Evolutionary conservation across 2,113 vertebrate species (phyloP).

Genomic region (Peromyscus leucopus): DNA sequence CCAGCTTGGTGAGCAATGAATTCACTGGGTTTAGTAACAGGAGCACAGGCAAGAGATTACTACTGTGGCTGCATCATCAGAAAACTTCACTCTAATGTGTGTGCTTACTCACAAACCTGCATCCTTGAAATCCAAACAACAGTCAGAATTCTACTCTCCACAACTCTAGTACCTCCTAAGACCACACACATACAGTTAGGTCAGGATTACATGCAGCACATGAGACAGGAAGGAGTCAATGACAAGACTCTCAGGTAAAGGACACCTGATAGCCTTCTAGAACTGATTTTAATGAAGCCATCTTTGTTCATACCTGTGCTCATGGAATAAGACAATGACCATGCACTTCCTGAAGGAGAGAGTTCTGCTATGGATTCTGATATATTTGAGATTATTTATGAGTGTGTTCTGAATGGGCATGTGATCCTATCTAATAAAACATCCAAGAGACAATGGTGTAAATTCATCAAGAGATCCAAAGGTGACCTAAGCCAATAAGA

Average conservation of each 20-base stretch:
- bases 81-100: background rate
- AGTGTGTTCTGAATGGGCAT: rapidly evolving
- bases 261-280: background rate
- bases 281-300: background rate
- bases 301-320: background rate
- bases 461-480: background rate
- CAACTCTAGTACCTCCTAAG: background rate
- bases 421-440: background rate
- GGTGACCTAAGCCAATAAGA: background rate
- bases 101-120: background rate
- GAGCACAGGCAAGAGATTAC: no score
- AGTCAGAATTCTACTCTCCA: background rate
- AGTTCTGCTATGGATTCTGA: background rate
- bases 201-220: background rate
- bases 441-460: background rate
- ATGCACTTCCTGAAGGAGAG: no score
- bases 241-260: background rate
- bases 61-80: background rate
- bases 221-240: background rate
- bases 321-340: background rate
- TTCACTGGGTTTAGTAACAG: background rate
- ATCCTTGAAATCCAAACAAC: background rate
- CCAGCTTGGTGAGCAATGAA: background rate
- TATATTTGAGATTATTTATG: background rate
- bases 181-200: no score